A percentile compares a stretch with the other conserved stretches of the same genome.
Conservation (phyloP, 1,140 invertebrate genomes). For the Aphidius ervi region DNA sequence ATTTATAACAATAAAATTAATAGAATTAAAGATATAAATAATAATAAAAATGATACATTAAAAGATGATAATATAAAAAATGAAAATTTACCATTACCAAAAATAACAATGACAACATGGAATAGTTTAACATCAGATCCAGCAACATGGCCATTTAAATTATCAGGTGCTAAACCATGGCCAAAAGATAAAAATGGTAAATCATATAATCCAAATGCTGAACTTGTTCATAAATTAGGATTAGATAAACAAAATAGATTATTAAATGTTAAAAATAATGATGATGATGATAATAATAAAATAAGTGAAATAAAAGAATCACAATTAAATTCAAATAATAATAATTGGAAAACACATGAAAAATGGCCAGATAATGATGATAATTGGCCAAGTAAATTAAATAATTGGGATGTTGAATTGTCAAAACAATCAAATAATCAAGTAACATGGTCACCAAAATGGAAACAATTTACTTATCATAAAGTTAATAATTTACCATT, state of each 20-base stretch:
- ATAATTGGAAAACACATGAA: slow-evolving; percentile 28
- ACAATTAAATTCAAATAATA: too few species aligned
- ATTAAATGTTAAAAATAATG: slow-evolving; percentile 11
- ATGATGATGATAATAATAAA: slow-evolving; percentile 9
- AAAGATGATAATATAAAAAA: slow-evolving; percentile 13
- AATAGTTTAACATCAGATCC: slow-evolving; percentile 46
- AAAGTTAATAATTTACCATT: slow-evolving; percentile 39
- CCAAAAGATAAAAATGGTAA: slow-evolving; percentile 46
- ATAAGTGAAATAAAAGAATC: background rate
- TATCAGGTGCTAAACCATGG: slow-evolving; percentile 43
- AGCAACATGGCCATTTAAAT: slow-evolving; percentile 45
- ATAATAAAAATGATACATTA: background rate
- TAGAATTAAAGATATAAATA: background rate
- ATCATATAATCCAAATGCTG: slow-evolving; percentile 45
- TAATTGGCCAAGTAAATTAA: slow-evolving; percentile 32
- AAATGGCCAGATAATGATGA: slow-evolving; percentile 9
- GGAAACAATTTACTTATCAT: slow-evolving; percentile 48
- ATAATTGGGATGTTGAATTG: slow-evolving; percentile 33
- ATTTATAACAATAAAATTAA: background rate
- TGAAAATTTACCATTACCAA: slow-evolving; percentile 32
- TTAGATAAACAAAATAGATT: slow-evolving; percentile 35
- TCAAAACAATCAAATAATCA: slow-evolving; percentile 29
- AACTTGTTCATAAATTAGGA: slow-evolving; percentile 40
- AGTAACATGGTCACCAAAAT: slow-evolving; percentile 37
- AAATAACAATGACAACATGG: slow-evolving; percentile 46